Conservation (phyloP, 1,140 invertebrate species). For the Geopemphigus sp. region DNA sequence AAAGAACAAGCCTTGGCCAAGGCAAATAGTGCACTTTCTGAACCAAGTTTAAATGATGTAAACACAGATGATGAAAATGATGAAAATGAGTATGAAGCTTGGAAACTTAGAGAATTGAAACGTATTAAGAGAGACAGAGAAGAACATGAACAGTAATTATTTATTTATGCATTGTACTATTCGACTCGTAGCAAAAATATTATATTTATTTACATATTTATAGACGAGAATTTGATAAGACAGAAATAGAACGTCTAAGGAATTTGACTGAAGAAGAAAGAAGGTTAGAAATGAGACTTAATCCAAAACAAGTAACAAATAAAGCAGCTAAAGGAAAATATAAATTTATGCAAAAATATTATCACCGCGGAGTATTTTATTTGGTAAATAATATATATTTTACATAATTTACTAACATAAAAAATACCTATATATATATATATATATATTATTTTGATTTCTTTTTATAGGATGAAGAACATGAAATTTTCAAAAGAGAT, state of each 20-base stretch:
- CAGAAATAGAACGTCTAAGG: constrained; percentile 87
- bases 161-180: neutral
- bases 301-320: constrained; percentile 92
- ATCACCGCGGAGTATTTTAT: constrained; percentile 98
- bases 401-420: neutral
- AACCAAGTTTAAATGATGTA: constrained; percentile 78
- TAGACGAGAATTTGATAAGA: constrained; percentile 77
- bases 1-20: constrained; percentile 64
- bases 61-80: constrained; percentile 98
- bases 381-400: constrained; percentile 59
- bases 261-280: constrained; percentile 97
- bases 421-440: neutral
- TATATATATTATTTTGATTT: neutral
- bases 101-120: constrained; percentile 96
- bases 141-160: constrained; percentile 77
- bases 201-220: constrained; percentile 49
- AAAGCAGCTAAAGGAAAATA: constrained; percentile 97
- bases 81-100: constrained; percentile 95
- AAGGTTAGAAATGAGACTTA: constrained; percentile 80
- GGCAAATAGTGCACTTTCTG: constrained; percentile 58
- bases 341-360: constrained; percentile 99
- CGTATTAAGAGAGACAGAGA: constrained; percentile 94
- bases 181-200: neutral
- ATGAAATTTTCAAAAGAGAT: constrained; percentile 89
- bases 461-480: constrained; percentile 74